phyloP scores from a whole-genome alignment of 2,797 vertebrate genomes.

The Okamejei kenojei region DNA sequence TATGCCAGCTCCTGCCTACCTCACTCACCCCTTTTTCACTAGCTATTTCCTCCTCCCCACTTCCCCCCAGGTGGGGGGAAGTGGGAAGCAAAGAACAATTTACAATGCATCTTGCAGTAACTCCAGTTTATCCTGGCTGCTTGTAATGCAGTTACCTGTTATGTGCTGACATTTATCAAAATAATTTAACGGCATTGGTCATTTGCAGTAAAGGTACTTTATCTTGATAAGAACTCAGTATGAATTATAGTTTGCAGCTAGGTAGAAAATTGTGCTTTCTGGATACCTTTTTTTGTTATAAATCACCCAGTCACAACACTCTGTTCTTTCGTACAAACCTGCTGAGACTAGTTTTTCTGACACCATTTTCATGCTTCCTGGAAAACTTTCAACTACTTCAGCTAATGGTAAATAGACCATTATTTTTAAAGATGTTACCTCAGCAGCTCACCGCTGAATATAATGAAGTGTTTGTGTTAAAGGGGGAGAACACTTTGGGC shows the following conservation, averaged over 20 bases:
- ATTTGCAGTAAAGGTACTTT: conserved; percentile 83
- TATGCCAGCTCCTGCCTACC: no score
- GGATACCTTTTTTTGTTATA: conserved; percentile 88
- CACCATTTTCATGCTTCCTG: conserved; percentile 52
- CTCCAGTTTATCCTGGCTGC: conserved; percentile 78
- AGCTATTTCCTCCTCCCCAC: no score
- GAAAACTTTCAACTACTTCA: conserved; percentile 57
- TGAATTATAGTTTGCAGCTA: conserved; percentile 98
- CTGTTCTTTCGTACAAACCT: conserved; percentile 80
- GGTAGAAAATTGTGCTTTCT: conserved; percentile 99
- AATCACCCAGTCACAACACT: conserved; percentile 91
- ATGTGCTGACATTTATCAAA: conserved; percentile 90
- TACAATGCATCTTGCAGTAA: not conserved
- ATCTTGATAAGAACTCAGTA: conserved; percentile 90
- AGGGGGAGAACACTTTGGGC: not conserved
- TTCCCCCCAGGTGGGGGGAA: no score
- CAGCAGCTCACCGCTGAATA: conserved; percentile 34
- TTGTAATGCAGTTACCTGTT: conserved; percentile 98
- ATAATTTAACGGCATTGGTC: conserved; percentile 78
- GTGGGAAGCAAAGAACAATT: not conserved
- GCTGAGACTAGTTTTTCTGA: conserved; percentile 80
- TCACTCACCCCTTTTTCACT: no score
- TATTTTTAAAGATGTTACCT: conserved; percentile 35
- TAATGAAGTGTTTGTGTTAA: conserved; percentile 24
- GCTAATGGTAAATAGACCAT: conserved; percentile 34